These are phyloP conservation scores for Pseudomyrmex cubaensis DNA, from an alignment of 1,140 invertebrate genomes.

Conservation along the genomic window DNA sequence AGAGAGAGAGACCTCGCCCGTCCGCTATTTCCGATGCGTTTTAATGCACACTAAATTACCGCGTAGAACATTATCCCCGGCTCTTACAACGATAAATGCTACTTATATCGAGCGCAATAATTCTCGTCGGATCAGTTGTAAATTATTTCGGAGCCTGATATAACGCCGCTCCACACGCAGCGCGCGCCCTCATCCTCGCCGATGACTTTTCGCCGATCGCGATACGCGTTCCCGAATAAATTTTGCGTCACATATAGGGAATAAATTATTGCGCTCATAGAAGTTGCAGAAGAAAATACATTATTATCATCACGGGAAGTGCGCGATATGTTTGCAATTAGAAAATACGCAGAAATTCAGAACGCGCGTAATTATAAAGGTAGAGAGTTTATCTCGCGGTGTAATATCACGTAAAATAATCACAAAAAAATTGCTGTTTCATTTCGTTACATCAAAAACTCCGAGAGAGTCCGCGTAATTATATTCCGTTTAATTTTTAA, in stretches of 20 bases:
- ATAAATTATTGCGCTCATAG: background rate
- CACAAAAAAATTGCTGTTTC: no score
- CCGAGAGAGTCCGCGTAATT: no score
- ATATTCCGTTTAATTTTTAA: no score
- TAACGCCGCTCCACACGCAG: slow-evolving; percentile 68
- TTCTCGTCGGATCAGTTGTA: slow-evolving; percentile 64
- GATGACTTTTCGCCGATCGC: slow-evolving; percentile 61
- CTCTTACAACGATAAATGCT: slow-evolving; percentile 66
- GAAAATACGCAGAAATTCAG: no score
- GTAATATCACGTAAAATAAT: no score
- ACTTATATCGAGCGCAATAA: slow-evolving; percentile 67
- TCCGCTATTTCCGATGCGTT: slow-evolving; percentile 50
- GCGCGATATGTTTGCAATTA: no score
- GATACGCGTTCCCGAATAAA: background rate
- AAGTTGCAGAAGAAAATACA: background rate
- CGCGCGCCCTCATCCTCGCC: slow-evolving; percentile 19
- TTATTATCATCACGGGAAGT: no score
- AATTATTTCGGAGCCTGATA: slow-evolving; percentile 68
- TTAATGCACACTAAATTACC: slow-evolving; percentile 72
- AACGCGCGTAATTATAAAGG: no score
- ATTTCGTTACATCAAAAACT: no score
- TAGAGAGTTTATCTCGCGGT: no score
- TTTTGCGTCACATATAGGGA: slow-evolving; percentile 13
- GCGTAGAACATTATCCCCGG: slow-evolving; percentile 65
- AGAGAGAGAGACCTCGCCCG: slow-evolving; percentile 41